These are phyloP conservation scores for Oryzias javanicus DNA, from an alignment of 2,113 vertebrate species.

Conservation along the genomic window DNA sequence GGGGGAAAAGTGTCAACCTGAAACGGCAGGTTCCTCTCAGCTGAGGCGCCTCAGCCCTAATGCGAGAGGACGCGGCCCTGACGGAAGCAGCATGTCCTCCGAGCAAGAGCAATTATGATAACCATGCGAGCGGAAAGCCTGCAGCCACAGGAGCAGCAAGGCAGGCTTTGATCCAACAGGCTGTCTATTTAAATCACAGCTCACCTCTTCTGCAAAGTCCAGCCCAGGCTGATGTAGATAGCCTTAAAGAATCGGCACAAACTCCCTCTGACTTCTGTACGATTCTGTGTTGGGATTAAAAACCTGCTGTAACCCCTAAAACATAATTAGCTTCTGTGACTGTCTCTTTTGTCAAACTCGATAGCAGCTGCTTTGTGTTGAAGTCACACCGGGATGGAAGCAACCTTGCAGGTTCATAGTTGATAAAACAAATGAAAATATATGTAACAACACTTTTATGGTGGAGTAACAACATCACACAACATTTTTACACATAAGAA, in stretches of 20 bases:
- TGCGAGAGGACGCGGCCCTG: conserved; percentile 49
- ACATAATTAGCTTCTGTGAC: conserved; percentile 6
- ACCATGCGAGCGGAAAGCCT: conserved; percentile 64
- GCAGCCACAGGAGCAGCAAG: conserved; percentile 41
- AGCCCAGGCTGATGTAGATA: conserved; percentile 31
- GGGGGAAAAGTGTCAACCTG: conserved; percentile 22
- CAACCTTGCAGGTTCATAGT: not conserved
- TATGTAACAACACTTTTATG: no score
- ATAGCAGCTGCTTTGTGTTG: conserved; percentile 29
- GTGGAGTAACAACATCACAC: no score
- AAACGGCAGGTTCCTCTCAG: conserved; percentile 36
- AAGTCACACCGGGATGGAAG: not conserved
- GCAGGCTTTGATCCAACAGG: conserved; percentile 56
- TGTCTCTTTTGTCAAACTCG: conserved; percentile 28
- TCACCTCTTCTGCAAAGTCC: conserved; percentile 46
- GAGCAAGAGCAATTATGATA: conserved; percentile 71
- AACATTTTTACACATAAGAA: no score
- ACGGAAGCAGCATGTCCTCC: conserved; percentile 67
- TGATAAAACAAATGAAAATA: no score
- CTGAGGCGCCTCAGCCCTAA: conserved; percentile 53
- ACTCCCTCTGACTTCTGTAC: not conserved
- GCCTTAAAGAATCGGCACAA: not conserved
- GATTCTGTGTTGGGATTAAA: conserved; percentile 9
- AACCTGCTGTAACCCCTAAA: conserved; percentile 9
- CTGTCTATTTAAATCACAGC: conserved; percentile 58